These are phyloP conservation scores for Ischnura elegans DNA, from an alignment of 2,888 invertebrate species.

Conservation along the genomic window DNA sequence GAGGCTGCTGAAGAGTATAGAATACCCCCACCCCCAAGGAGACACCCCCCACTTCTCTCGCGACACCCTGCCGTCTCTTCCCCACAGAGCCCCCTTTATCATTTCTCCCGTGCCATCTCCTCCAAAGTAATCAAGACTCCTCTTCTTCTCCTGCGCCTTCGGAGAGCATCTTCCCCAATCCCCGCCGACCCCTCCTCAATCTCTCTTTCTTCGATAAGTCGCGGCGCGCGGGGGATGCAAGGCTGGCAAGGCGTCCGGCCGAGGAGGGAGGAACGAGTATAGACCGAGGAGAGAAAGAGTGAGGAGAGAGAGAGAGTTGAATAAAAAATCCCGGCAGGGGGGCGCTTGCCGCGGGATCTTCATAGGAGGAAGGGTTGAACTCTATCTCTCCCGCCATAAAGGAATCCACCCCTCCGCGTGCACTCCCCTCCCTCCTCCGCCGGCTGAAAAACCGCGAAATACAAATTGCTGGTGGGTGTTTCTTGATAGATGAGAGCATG, in stretches of 20 bases:
- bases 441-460: slow-evolving; percentile 9
- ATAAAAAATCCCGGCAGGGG: too few species aligned
- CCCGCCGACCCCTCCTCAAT: background rate
- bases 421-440: too few species aligned
- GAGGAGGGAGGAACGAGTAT: background rate
- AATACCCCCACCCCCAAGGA: background rate
- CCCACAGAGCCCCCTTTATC: background rate
- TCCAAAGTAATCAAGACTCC: slow-evolving; percentile 45
- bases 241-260: background rate
- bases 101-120: slow-evolving; percentile 37
- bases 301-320: background rate
- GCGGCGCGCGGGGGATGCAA: background rate
- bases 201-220: background rate
- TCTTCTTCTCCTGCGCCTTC: slow-evolving; percentile 32
- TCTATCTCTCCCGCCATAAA: background rate
- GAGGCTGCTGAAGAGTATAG: background rate
- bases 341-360: background rate
- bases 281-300: background rate
- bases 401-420: background rate
- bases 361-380: background rate
- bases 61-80: background rate
- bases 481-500: slow-evolving; percentile 21
- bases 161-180: background rate
- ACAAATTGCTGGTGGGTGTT: slow-evolving; percentile 31
- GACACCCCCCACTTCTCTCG: background rate